Evolutionary conservation across 2,888 invertebrate species (phyloP), one percentile per base, ranked within the genome.

Genomic region (Tiliacea citrago): DNA sequence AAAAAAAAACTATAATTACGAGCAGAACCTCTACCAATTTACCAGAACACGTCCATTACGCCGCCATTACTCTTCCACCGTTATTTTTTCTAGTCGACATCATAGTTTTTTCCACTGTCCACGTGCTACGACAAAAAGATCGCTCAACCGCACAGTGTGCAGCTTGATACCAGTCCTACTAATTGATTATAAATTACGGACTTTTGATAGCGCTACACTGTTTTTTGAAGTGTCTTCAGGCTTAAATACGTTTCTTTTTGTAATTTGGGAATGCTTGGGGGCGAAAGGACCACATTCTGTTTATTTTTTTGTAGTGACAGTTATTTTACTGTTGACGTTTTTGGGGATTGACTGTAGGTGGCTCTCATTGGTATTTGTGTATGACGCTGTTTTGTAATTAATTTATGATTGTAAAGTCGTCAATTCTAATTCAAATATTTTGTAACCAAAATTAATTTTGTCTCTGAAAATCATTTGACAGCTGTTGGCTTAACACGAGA

Each of bases 101-200:
- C 87, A 82, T 83, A 79, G 79, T 73, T 88, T 89, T 90, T 90
- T 90, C 79, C 68, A 70, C 47, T 60, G 62, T 80, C 73, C 91
- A 89, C 92, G 92, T 89, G 91, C 86, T 82, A 47, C 49, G 75
- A 75, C 82, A 74, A 89, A 90, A 90, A 89, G 87, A 76, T 78
- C 75, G 84, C 88, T 90, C 89, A 88, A 89, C 75, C 39, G 73
- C 55, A 73, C 71, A 81, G 69, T 65, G 60, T 61, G 76, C 81
- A 92, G 91, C 92, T 92, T 92, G 87, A 83, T 82, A 83, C 84
- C 83, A 66, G 67, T 74, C 24, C 62, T 73, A 67, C 88, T 93
- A 93, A 94, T 94, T 93, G 93, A 93, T 94, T 91, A 93, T 91
- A 91, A 90, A 91, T 91, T 88, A 91, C 87, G 73, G 73, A 76